These are phyloP conservation scores for Platorchestia sp. DNA, from an alignment of 1,140 invertebrate genomes.

Conservation along the genomic window DNA sequence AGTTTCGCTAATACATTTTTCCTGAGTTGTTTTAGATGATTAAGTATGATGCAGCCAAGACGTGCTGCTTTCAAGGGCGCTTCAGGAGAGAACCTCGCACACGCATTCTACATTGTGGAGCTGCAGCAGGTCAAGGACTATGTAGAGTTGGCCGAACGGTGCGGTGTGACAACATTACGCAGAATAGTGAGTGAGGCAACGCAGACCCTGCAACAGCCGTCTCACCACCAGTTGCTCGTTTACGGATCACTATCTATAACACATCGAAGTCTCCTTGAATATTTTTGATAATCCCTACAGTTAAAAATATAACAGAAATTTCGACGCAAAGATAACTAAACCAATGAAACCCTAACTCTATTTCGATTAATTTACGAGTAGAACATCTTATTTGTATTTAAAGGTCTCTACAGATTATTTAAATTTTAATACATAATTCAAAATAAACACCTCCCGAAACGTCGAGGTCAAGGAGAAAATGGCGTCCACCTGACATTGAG, in stretches of 20 bases:
- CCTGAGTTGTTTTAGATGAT: too few species aligned
- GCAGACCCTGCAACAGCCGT: not conserved
- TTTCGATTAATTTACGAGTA: not conserved
- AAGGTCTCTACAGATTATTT: not conserved
- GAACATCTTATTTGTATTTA: not conserved
- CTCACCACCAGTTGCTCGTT: not conserved
- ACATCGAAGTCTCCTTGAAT: not conserved
- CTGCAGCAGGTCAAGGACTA: not conserved
- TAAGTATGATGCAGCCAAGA: too few species aligned
- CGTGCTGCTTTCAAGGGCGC: not conserved
- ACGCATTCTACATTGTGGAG: not conserved
- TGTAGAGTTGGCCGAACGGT: not conserved
- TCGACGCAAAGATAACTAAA: not conserved
- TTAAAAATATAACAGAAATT: not conserved
- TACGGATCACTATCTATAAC: not conserved
- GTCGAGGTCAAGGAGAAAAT: not conserved
- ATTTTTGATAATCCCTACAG: not conserved
- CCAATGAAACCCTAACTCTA: not conserved
- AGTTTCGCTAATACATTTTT: too few species aligned
- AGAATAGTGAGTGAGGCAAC: not conserved
- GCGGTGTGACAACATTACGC: not conserved
- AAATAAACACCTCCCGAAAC: not conserved
- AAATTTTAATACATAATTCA: not conserved
- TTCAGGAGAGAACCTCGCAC: not conserved
- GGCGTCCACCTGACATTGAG: not conserved